Evolutionary conservation across 2,113 vertebrate species (phyloP).

Genomic region (Paracanthobrama guichenoti): DNA sequence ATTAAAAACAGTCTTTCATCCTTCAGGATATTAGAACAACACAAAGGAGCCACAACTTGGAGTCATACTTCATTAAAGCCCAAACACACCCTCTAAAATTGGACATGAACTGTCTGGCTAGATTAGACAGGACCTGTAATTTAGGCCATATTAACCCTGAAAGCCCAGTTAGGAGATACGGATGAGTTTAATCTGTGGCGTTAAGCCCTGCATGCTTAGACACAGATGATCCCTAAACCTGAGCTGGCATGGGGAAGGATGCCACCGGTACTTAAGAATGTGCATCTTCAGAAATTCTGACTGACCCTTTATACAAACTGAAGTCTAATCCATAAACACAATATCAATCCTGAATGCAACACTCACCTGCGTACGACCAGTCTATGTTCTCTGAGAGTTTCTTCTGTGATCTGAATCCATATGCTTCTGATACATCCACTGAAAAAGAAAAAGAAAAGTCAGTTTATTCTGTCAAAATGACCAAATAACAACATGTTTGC

Average conservation of each 20-base stretch:
- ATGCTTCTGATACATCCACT: conserved; percentile 80
- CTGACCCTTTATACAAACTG: neutral
- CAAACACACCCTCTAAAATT: neutral
- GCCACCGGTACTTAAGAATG: neutral
- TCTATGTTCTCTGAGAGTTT: conserved; percentile 92
- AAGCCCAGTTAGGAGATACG: conserved; percentile 5
- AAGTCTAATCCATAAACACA: neutral
- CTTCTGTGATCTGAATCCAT: conserved; percentile 86
- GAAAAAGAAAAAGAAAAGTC: conserved; percentile 65
- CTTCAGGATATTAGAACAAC: neutral
- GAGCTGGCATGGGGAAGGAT: neutral
- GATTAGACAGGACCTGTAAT: conserved; percentile 12
- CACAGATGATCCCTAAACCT: conserved; percentile 24
- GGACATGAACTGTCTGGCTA: conserved; percentile 21
- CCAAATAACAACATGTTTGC: neutral
- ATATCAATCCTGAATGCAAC: neutral
- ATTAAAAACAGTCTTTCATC: neutral
- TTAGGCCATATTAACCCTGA: conserved; percentile 27
- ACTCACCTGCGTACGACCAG: conserved; percentile 94
- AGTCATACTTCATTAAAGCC: neutral
- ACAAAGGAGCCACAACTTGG: neutral
- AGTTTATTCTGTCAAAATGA: neutral
- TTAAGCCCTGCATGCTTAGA: conserved; percentile 32
- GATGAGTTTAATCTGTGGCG: conserved; percentile 31
- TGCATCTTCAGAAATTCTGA: neutral